Evolutionary conservation across 2,888 invertebrate genomes (phyloP).

Genomic region (Lasioglossum lativentre): DNA sequence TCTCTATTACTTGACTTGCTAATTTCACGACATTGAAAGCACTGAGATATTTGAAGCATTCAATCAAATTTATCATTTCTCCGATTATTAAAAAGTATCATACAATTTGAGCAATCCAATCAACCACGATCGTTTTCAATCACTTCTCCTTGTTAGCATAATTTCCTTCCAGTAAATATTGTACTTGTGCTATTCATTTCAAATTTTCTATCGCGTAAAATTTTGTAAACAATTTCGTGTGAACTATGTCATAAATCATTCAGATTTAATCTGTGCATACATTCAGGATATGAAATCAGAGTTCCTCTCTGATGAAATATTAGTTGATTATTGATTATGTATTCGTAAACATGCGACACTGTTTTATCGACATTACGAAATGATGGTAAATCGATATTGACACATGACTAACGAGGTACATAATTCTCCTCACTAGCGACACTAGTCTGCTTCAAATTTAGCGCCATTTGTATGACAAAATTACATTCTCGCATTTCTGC

Average conservation of each 20-base stretch:
- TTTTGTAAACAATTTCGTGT: not conserved
- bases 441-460: conserved; percentile 36
- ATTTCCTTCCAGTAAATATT: not conserved
- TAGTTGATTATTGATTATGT: not conserved
- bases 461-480: conserved; percentile 28
- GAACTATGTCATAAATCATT: not conserved
- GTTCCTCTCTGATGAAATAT: too few relatives aligned
- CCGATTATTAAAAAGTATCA: not conserved
- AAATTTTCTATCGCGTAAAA: not conserved
- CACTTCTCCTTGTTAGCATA: not conserved
- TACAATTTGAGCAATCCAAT: conserved; percentile 18
- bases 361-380: conserved; percentile 1
- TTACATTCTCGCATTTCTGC: not conserved
- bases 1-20: conserved; percentile 54
- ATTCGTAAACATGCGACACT: not conserved
- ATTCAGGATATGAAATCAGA: conserved; percentile 14
- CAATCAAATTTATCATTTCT: conserved; percentile 42
- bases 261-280: not conserved
- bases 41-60: conserved; percentile 64
- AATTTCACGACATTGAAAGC: conserved; percentile 63
- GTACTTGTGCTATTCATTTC: not conserved
- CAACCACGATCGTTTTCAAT: not conserved
- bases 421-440: conserved; percentile 8
- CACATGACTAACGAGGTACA: not conserved
- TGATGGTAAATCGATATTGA: not conserved